phyloP scores from a whole-genome alignment of 2,888 invertebrate genomes.

The Lucinisca nassula region DNA sequence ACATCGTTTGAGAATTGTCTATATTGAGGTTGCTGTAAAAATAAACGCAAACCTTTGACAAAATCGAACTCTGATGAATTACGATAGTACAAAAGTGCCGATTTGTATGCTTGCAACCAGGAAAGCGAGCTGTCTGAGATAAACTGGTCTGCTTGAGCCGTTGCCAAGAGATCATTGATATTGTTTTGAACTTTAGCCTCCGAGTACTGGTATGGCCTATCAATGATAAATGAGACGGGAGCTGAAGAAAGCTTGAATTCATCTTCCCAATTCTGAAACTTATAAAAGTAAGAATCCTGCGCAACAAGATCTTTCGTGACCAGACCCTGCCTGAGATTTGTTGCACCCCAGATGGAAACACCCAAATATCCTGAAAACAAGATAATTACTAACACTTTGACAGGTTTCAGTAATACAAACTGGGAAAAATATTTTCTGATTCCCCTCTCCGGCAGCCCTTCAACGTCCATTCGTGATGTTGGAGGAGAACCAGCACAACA shows the following conservation, averaged over 20 bases:
- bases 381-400: slow-evolving; percentile 69
- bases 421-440: slow-evolving; percentile 67
- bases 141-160: background rate
- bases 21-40: slow-evolving; percentile 7
- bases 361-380: slow-evolving; percentile 73
- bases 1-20: slow-evolving; percentile 53
- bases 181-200: background rate
- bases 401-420: slow-evolving; percentile 55
- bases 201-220: slow-evolving; percentile 11
- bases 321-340: slow-evolving; percentile 75
- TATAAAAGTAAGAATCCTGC: slow-evolving; percentile 73
- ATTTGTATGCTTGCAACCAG: background rate
- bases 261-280: slow-evolving; percentile 57
- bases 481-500: slow-evolving; percentile 85
- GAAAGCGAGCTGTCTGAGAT: background rate
- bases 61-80: slow-evolving; percentile 26
- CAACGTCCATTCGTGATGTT: slow-evolving; percentile 57
- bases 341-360: slow-evolving; percentile 75
- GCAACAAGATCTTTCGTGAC: slow-evolving; percentile 73
- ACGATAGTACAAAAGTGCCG: background rate
- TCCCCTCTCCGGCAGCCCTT: slow-evolving; percentile 73
- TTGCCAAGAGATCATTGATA: background rate
- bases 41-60: background rate
- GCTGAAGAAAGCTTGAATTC: slow-evolving; percentile 64
- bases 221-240: slow-evolving; percentile 69